Percentiles rank a stretch among this genome's conserved stretches.
Conservation (phyloP, 1,140 invertebrate species). For the Drosophila kikkawai region DNA sequence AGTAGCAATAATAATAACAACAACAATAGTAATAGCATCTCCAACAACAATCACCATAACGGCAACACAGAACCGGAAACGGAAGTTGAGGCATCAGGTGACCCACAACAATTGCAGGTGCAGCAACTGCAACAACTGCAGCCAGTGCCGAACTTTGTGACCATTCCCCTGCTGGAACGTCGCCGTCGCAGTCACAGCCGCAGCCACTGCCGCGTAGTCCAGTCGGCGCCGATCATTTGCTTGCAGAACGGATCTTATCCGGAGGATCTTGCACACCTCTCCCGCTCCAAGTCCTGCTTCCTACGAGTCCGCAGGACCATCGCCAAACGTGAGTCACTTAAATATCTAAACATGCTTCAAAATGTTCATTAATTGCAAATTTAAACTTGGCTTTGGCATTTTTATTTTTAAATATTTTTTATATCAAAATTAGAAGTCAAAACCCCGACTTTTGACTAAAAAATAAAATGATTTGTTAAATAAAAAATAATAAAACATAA, state of each 20-base stretch:
- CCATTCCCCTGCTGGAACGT: slow-evolving; percentile 62
- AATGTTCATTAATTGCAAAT: neutral
- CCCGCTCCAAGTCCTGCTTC: slow-evolving; percentile 69
- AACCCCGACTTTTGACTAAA: no score
- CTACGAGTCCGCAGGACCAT: slow-evolving; percentile 68
- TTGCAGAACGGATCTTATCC: slow-evolving; percentile 60
- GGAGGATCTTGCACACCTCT: slow-evolving; percentile 57
- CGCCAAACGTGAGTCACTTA: slow-evolving; percentile 61
- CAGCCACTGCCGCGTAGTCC: slow-evolving; percentile 61
- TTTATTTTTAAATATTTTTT: no score
- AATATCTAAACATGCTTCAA: neutral
- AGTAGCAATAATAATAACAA: slow-evolving; percentile 20
- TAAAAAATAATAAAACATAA: no score
- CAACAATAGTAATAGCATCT: slow-evolving; percentile 29
- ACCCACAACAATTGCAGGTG: slow-evolving; percentile 20
- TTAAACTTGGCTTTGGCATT: no score
- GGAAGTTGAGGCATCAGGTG: slow-evolving; percentile 9
- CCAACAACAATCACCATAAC: slow-evolving; percentile 29
- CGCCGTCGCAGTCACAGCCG: slow-evolving; percentile 71
- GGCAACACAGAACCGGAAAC: slow-evolving; percentile 35
- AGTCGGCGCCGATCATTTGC: slow-evolving; percentile 71
- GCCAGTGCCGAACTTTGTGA: slow-evolving; percentile 52
- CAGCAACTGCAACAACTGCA: slow-evolving; percentile 19
- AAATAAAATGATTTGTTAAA: no score
- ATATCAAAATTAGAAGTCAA: no score